These are phyloP conservation scores for Seriola rivoliana DNA, from an alignment of 2,113 vertebrate species.

Conservation along the genomic window DNA sequence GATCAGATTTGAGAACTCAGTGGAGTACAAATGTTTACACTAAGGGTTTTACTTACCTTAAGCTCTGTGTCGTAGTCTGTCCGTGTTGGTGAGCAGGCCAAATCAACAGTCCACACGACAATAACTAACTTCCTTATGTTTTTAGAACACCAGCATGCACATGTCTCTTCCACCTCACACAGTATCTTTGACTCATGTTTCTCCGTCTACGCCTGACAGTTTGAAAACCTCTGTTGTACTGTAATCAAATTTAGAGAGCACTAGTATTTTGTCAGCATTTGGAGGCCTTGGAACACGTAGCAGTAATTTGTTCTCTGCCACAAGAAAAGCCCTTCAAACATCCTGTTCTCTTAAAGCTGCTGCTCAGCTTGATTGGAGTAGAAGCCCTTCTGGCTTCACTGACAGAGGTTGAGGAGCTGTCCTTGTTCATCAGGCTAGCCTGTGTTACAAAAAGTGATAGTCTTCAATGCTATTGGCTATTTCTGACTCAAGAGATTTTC, in stretches of 20 bases:
- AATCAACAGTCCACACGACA: not conserved
- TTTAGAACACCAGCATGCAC: not conserved
- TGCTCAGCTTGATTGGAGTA: conserved; percentile 38
- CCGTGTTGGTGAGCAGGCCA: not conserved
- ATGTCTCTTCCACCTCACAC: not conserved
- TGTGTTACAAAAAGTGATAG: conserved; percentile 15
- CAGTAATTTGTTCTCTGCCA: conserved; percentile 38
- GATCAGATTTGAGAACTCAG: too few species aligned
- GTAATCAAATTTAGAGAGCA: conserved; percentile 18
- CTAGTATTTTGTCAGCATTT: conserved; percentile 30
- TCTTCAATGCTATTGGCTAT: not conserved
- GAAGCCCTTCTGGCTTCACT: conserved; percentile 20
- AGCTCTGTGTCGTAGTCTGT: not conserved
- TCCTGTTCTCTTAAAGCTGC: not conserved
- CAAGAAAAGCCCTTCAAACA: conserved; percentile 13
- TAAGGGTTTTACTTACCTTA: not conserved
- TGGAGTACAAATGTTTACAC: too few species aligned
- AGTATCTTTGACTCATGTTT: not conserved
- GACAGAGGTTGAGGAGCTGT: conserved; percentile 21
- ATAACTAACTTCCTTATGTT: not conserved
- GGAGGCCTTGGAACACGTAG: conserved; percentile 18
- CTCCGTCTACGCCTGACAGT: not conserved
- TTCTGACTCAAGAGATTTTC: not conserved
- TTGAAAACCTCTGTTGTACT: conserved; percentile 6
- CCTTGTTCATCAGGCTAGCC: conserved; percentile 7